Evolutionary conservation across 2,797 vertebrate genomes (phyloP).

Genomic region (Ispidina picta): DNA sequence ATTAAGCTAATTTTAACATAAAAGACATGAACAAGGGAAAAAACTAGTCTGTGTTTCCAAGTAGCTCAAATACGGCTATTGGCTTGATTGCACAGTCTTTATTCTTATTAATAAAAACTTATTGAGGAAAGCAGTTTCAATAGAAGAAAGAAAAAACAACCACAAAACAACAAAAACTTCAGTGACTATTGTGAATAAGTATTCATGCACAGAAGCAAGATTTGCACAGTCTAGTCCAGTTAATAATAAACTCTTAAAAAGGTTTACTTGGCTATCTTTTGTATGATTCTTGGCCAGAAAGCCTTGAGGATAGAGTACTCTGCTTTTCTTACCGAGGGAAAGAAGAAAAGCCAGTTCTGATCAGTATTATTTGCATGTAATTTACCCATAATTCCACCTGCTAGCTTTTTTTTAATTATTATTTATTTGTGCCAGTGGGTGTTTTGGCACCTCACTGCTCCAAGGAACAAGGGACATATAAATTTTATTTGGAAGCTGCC

Average conservation of each 20-base stretch:
- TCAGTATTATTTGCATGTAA: conserved; percentile 29
- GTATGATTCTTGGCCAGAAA: conserved; percentile 46
- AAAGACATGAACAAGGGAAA: conserved; percentile 5
- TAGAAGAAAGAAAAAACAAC: not conserved
- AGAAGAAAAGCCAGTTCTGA: conserved; percentile 43
- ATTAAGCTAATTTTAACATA: not conserved
- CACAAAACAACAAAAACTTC: not conserved
- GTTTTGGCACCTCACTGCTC: conserved; percentile 31
- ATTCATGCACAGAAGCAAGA: conserved; percentile 40
- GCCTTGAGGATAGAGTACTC: conserved; percentile 1
- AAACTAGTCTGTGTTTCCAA: not conserved
- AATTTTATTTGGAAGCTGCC: conserved; percentile 40
- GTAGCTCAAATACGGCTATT: conserved; percentile 4
- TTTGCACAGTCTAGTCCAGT: conserved; percentile 28
- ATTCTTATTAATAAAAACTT: conserved; percentile 23
- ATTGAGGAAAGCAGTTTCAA: not conserved
- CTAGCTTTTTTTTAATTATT: conserved; percentile 27
- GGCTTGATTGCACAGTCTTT: not conserved
- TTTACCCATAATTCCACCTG: conserved; percentile 50
- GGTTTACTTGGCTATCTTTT: conserved; percentile 22
- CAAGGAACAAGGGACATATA: conserved; percentile 17
- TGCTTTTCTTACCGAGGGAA: not conserved
- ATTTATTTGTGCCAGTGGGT: conserved; percentile 44
- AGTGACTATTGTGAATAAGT: not conserved
- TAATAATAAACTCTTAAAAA: conserved; percentile 11